A percentile compares a stretch with the other conserved stretches of the same genome.
Evolutionary conservation across 2,113 vertebrate species (phyloP).

Genomic region (Indicator maculatus): DNA sequence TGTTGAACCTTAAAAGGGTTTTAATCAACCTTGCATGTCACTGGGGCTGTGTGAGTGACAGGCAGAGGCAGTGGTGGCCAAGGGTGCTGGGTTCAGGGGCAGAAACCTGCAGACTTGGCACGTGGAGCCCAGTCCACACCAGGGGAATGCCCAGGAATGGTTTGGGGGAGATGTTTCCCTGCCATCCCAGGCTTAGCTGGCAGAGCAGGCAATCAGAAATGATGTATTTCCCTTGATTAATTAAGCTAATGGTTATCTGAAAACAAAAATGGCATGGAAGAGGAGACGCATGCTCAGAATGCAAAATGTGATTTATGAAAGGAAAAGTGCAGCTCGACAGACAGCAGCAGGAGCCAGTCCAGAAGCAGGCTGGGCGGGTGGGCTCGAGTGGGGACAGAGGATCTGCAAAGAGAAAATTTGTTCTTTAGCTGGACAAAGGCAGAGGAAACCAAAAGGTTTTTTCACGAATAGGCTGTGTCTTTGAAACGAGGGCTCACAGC

Average conservation of each 20-base stretch:
- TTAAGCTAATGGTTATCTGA: constrained; percentile 65
- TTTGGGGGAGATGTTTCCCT: not conserved
- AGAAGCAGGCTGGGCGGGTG: not conserved
- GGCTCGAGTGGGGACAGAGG: not conserved
- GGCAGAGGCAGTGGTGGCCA: not conserved
- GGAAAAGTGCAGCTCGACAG: constrained; percentile 39
- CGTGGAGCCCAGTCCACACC: fast-evolving
- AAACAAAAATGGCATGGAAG: constrained; percentile 60
- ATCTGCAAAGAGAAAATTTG: not conserved
- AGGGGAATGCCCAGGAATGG: not conserved
- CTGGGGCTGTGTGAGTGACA: fast-evolving
- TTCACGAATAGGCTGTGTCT: fast-evolving
- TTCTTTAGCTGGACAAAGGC: not conserved
- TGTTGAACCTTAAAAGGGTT: not conserved
- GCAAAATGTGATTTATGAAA: constrained; percentile 38
- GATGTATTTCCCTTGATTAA: constrained; percentile 45
- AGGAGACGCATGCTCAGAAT: constrained; percentile 62
- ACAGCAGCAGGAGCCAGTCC: not conserved
- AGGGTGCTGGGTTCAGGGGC: not conserved
- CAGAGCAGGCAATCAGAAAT: not conserved
- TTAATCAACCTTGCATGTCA: fast-evolving
- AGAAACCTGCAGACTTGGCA: not conserved
- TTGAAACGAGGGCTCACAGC: fast-evolving
- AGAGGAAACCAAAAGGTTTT: fast-evolving
- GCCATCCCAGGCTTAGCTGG: not conserved